These are phyloP conservation scores for Plecotus auritus DNA, from an alignment of 2,113 vertebrate genomes.

Conservation along the genomic window DNA sequence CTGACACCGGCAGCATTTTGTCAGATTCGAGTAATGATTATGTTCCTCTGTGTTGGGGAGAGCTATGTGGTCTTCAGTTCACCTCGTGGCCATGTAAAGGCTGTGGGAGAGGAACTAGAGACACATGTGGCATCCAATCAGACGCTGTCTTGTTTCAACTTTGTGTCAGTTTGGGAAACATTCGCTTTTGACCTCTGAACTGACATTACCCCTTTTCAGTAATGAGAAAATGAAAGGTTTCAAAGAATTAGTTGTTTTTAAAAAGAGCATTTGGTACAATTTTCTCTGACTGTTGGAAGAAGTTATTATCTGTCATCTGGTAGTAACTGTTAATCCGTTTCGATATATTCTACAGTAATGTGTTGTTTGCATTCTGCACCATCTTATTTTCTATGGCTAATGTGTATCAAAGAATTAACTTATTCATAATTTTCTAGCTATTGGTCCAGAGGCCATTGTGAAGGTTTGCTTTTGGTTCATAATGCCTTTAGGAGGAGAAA, in stretches of 20 bases:
- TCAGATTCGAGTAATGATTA: neutral
- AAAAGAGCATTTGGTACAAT: neutral
- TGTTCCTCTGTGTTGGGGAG: neutral
- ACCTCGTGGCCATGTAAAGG: neutral
- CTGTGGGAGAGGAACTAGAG: neutral
- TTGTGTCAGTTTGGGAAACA: neutral
- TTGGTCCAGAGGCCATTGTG: neutral
- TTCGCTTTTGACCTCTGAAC: neutral
- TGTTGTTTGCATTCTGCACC: neutral
- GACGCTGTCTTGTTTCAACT: neutral
- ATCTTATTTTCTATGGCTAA: neutral
- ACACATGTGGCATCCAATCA: accelerated
- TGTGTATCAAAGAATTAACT: neutral
- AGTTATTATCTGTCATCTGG: neutral
- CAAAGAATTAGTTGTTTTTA: neutral
- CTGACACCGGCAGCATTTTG: neutral
- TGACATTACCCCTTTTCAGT: neutral
- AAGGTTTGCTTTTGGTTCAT: neutral
- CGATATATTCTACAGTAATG: neutral
- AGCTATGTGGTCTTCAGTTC: neutral
- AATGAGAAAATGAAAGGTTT: neutral
- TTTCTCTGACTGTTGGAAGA: neutral
- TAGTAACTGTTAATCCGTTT: neutral
- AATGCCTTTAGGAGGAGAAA: neutral
- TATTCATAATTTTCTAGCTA: neutral